Evolutionary conservation across 92 coral and sea anemone genomes (phyloP), one percentile per base, ranked within the genome.

Genomic region (Muricea muricata): DNA sequence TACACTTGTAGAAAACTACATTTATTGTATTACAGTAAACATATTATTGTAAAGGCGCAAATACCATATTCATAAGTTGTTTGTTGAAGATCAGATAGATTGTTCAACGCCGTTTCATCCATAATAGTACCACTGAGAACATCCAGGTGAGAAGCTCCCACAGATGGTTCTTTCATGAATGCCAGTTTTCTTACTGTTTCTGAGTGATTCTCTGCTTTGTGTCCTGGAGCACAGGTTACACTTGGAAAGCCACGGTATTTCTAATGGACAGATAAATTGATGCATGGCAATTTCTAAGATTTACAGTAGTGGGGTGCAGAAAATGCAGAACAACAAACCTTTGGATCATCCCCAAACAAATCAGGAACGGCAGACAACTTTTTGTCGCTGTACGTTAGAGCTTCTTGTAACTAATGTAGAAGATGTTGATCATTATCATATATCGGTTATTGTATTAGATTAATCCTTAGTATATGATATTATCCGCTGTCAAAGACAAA

Each of bases 291-390:
- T n/a, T n/a, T n/a, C n/a, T n/a, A n/a, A n/a, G n/a, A n/a, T n/a
- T n/a, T n/a, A n/a, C n/a, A n/a, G n/a, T n/a, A n/a, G n/a, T n/a
- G n/a, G n/a, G n/a, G n/a, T n/a, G n/a, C n/a, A n/a, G n/a, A n/a
- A n/a, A n/a, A n/a, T n/a, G n/a, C n/a, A n/a, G n/a, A 29, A 23
- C 35, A 48, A 77, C 82, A 54, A 77, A 93, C 99, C 99, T 96
- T 96, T 10, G 99, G 99, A 79, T 96, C 97, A 89, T 96, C 99
- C 70, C 99, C 99, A 93, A 96, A 96, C 25, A 96, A 66, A 54
- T 96, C 99, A 80, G 91, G 90, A 0, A 96, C 97, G 39, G 93
- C 98, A 61, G 99, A 92, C 93, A 96, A 86, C 4, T 95, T 86
- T 73, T 74, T 92, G 82, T 96, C 99, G 55, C 98, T 90, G 67